These are phyloP conservation scores for Phrynocephalus versicolor DNA, from an alignment of 2,113 vertebrate species.

Conservation along the genomic window DNA sequence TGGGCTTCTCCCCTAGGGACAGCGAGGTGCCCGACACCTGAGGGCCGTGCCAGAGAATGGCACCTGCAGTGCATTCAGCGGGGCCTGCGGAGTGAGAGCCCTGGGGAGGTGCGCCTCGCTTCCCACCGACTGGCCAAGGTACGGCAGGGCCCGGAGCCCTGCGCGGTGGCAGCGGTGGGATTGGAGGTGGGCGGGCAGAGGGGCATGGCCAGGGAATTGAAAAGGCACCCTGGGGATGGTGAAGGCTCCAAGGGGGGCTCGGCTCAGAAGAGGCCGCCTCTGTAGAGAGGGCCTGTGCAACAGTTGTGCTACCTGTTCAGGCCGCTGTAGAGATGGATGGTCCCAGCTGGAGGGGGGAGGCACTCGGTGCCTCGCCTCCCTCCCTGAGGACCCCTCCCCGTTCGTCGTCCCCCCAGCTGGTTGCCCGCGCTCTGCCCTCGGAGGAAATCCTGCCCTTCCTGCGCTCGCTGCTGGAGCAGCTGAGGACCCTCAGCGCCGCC, in stretches of 20 bases:
- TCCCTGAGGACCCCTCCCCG: too few species aligned
- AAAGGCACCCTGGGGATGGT: too few species aligned
- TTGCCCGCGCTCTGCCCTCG: not conserved
- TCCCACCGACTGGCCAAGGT: slow-evolving; percentile 26
- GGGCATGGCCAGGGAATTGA: too few species aligned
- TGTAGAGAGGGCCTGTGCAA: too few species aligned
- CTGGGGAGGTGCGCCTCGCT: not conserved
- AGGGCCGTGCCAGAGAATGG: not conserved
- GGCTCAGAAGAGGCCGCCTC: too few species aligned
- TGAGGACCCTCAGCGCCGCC: not conserved
- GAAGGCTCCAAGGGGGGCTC: too few species aligned
- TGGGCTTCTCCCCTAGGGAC: not conserved
- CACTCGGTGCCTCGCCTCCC: not conserved
- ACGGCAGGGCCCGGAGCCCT: not conserved
- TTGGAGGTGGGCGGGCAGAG: too few species aligned
- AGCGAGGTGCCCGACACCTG: not conserved
- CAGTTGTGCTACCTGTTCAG: too few species aligned
- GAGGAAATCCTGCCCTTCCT: not conserved
- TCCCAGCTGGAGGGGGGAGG: too few species aligned
- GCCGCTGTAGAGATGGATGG: too few species aligned
- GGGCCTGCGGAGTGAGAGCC: not conserved
- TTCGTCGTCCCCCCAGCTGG: not conserved
- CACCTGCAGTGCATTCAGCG: not conserved
- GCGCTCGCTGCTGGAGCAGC: slow-evolving; percentile 5
- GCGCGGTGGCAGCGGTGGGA: not conserved